A percentile compares a stretch with the other conserved stretches of the same genome.
Conservation (phyloP, 2,113 vertebrate species). For the Istiophorus platypterus region DNA sequence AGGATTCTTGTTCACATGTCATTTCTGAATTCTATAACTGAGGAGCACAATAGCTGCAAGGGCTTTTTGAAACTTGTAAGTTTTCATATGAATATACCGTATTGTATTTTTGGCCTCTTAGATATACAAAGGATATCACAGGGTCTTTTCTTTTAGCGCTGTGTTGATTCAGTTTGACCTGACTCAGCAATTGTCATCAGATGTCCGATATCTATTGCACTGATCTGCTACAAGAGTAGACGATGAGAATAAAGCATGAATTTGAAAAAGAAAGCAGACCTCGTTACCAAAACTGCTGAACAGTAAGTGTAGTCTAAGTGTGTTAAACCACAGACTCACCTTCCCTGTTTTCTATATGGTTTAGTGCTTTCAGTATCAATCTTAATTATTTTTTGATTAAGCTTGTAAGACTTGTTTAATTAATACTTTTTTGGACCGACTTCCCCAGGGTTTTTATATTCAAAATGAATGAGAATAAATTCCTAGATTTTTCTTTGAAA, state of each 20-base stretch:
- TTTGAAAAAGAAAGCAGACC: conserved; percentile 6
- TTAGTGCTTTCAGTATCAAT: not conserved
- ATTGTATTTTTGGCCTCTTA: not conserved
- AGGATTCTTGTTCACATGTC: not conserved
- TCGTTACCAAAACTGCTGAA: not conserved
- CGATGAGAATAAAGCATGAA: conserved; percentile 27
- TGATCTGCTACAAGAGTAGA: not conserved
- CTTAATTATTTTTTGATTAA: not conserved
- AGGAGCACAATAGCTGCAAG: not conserved
- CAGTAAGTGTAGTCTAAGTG: conserved; percentile 16
- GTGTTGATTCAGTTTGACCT: conserved; percentile 1
- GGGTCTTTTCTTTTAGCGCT: not conserved
- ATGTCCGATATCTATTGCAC: not conserved
- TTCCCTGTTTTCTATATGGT: not conserved
- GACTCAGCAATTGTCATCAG: not conserved
- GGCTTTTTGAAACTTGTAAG: not conserved
- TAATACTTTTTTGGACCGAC: not conserved
- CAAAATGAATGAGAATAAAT: conserved; percentile 1
- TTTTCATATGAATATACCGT: not conserved
- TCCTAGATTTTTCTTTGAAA: not conserved
- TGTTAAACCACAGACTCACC: conserved; percentile 5
- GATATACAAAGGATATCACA: not conserved
- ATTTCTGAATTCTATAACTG: not conserved
- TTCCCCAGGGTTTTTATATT: not conserved
- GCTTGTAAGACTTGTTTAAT: conserved; percentile 4